Evolutionary conservation across 1,140 invertebrate species (phyloP), one percentile per base, ranked within the genome.

Genomic region (Bombus turneri): DNA sequence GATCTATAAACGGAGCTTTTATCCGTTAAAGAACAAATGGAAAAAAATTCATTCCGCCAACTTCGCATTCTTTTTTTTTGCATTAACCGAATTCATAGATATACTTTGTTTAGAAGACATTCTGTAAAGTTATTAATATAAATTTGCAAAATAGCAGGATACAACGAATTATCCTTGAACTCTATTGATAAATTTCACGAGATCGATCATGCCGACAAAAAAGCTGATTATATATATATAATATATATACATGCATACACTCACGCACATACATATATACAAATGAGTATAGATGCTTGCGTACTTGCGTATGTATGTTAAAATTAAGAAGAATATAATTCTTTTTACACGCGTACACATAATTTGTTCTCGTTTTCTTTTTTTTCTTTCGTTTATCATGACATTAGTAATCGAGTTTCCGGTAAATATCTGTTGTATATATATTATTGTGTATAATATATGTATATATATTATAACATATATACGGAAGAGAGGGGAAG

Each of bases 391-490:
- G 31, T 73, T 72, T 6, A 64, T 41, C 43, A 57, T 66, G 47
- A 57, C n/a, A 41, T 22, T 37, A 37, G 37, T 74, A 34, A 74
- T 64, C 69, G 25, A 68, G 25, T 76, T 83, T 47, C 66, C 86
- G 81, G 80, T 89, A 89, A 90, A 89, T 84, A 90, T 84, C 83
- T 85, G 86, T 76, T 82, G 79, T 85, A 89, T 91, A 89, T 64
- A 80, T 82, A 89, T 88, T 87, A 87, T 86, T 72, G 85, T 85
- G 73, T 91, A 90, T 89, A 89, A 77, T 88, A 89, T 91, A 89
- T 84, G 43, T 59, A 25, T 71, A 71, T 62, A 62, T 84, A 76
- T 79, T 82, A 73, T 80, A 88, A 89, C 85, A 90, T 88, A 80
- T 90, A 90, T 89, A 89, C 72, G 62, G 18, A 64, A 64, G 75